phyloP scores from a whole-genome alignment of 2,113 vertebrate species.

The Ondatra zibethicus region DNA sequence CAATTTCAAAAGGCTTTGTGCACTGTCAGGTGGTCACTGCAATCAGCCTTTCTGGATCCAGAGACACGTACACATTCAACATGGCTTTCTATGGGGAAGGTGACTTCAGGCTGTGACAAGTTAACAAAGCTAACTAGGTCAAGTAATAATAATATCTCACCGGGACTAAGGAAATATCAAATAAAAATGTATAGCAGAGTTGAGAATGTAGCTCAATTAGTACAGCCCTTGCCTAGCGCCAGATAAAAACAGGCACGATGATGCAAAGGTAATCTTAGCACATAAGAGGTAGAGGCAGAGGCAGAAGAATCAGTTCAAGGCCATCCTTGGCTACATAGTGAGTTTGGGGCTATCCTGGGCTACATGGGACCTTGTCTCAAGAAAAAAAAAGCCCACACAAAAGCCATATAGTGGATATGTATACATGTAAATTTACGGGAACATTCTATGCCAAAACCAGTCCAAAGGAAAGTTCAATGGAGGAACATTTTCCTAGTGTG shows the following conservation, averaged over 20 bases:
- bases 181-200: not conserved
- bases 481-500: not conserved
- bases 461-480: not conserved
- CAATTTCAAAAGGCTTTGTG: no score
- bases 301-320: no score
- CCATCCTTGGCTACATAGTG: no score
- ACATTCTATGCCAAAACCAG: not conserved
- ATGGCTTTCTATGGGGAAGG: not conserved
- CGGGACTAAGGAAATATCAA: not conserved
- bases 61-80: no score
- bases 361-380: no score
- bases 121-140: not conserved
- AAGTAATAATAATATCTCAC: not conserved
- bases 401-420: not conserved
- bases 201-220: not conserved
- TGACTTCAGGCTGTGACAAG: not conserved
- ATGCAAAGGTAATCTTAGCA: not conserved
- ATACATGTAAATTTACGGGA: not conserved
- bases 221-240: not conserved
- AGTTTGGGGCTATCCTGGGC: no score
- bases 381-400: not conserved
- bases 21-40: no score
- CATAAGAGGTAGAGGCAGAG: no score
- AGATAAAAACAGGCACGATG: not conserved
- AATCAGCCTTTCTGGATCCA: no score